Evolutionary conservation across 2,797 vertebrate species (phyloP), one percentile per base, ranked within the genome.

Genomic region (Sandelia bainsii): DNA sequence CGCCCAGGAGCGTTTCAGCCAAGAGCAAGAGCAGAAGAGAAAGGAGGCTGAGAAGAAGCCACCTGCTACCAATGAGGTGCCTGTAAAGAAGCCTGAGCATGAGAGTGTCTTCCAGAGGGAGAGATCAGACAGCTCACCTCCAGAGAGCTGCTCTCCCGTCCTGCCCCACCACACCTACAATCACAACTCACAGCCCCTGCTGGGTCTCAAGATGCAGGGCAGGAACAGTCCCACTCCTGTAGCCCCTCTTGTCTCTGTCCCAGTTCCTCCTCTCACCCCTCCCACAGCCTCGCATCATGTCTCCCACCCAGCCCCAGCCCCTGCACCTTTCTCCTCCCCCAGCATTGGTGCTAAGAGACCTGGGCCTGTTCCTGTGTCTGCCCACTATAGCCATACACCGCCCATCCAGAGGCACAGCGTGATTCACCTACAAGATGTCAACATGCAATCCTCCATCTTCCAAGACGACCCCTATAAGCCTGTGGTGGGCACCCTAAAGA

Each of bases 1-100:
- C 0, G 98, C 98, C 39, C 97, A 99, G 91, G 97, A 99, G 87
- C 97, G 98, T 67, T 99, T 99, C 93, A 99, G 95, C 60, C 96
- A 97, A 1, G 98, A 99, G 72, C 98, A 98, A 92, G 98, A 99
- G 40, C 97, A 98, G 90, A 96, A 97, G 61, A 95, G 97, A 84
- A 96, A 96, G 77, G 96, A 97, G 73, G 94, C 92, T 0, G 96
- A 96, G 75, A 95, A 96, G 79, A 96, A 96, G 78, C 90, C 94
- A 0, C 44, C 84, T 0, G 59, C 46, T 17, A 1, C 67, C 0
- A 95, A 91, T 23, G 95, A 96, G 52, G 95, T 93, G 54, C 91
- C 92, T 0, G 93, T 91, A 51, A 96, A 96, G 86, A 96, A 96
- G 76, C 80, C 94, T 0, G 95, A 97, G 65, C 92, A 95, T 3